Base-by-base conservation (phyloP, 1,140 invertebrate species). In the Probaryconus sp. region DNA sequence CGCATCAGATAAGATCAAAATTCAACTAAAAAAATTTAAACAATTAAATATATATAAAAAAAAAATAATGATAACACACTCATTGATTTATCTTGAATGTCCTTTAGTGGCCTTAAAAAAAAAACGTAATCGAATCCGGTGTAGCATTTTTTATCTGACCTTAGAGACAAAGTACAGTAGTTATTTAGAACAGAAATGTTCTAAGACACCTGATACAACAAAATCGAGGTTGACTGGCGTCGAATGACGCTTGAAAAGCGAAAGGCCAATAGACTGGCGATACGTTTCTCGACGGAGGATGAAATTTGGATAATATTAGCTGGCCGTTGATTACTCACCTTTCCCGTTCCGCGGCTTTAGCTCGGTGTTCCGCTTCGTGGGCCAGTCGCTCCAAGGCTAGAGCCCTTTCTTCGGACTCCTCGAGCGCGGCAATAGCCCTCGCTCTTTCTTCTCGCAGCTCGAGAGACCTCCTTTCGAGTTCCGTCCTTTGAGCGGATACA, bases 391-490 rank as follows among this genome's bases (percentile, higher is more conserved):
- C 95, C 73, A 97, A 89, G 79, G 94, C 90, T 56, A 93, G 84
- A 68, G 97, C 96, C 81, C 95, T 91, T 86, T 98, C 96, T 43
- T 93, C 92, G 21, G 96, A 94, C 87, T 97, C 96, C 76, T 98
- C 96, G 45, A 97, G 89, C 38, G 93, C 92, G 13, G 91, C 90
- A 24, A 91, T 90, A 17, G 97, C 88, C 43, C 90, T 90, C 56
- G 97, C 94, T 78, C 95, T 90, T 84, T 98, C 96, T 42, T 92
- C 90, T 2, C 92, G 89, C 4, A 95, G 87, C 43, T 89, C 87
- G 47, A 93, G 90, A 50, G 95, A 88, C 78, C 95, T 89, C 80
- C 92, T 91, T 83, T 97, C 96, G 58, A 97, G 85, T 75, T 97
- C 96, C 42, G 90, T 89, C 80, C 94, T 95, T 83, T 96, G 95